These are phyloP conservation scores for Papilio demoleus DNA, from an alignment of 2,888 invertebrate species.

Conservation along the genomic window DNA sequence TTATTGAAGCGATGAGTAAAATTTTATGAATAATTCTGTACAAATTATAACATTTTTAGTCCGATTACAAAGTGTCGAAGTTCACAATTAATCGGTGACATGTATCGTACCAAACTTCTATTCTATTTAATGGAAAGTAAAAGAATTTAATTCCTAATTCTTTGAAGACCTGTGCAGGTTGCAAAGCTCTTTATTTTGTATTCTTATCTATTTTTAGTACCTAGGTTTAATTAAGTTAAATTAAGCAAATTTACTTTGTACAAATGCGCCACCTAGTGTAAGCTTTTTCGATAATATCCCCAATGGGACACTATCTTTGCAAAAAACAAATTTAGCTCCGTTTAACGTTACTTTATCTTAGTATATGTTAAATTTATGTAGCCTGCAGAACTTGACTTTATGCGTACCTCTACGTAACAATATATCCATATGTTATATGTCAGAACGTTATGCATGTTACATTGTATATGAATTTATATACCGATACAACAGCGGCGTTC, in stretches of 20 bases:
- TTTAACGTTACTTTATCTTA: too few species aligned
- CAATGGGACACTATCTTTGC: slow-evolving; percentile 4
- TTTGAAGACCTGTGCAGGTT: too few species aligned
- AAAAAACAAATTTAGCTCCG: neutral
- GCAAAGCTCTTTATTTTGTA: too few species aligned
- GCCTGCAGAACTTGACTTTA: slow-evolving; percentile 33
- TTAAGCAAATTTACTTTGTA: too few species aligned
- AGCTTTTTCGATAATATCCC: slow-evolving; percentile 24
- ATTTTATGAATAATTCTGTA: too few species aligned
- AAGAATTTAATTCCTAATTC: too few species aligned
- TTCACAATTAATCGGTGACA: neutral
- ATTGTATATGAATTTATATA: slow-evolving; percentile 37
- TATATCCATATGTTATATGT: slow-evolving; percentile 36
- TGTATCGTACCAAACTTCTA: neutral
- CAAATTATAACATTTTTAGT: neutral
- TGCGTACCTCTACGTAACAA: slow-evolving; percentile 28
- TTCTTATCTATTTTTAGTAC: too few species aligned
- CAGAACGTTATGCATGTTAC: too few species aligned
- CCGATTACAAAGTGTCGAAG: neutral
- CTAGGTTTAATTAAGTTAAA: too few species aligned
- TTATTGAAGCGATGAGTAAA: too few species aligned
- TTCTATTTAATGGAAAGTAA: neutral
- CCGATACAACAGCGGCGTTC: slow-evolving; percentile 5
- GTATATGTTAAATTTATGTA: slow-evolving; percentile 34
- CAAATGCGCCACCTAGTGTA: slow-evolving; percentile 18